phyloP scores from a whole-genome alignment of 2,888 invertebrate genomes.

The Leptinotarsa haldemani region DNA sequence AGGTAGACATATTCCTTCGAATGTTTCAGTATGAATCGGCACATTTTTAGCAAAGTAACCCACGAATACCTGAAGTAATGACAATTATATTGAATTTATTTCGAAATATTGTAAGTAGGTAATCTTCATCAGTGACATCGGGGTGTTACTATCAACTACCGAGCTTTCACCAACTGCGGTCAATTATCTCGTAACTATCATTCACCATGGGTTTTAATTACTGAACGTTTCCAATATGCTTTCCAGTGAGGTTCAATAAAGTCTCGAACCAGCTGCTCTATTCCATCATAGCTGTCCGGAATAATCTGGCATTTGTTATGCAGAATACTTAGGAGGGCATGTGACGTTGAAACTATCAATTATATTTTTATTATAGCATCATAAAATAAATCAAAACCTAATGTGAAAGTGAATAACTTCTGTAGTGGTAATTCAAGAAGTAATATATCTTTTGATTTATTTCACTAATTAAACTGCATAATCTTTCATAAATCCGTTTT shows the following conservation, averaged over 20 bases:
- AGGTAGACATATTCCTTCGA: no score
- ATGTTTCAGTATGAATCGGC: no score
- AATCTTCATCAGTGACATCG: no score
- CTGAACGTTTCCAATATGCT: no score
- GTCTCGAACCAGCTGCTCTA: background rate
- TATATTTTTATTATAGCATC: slow-evolving; percentile 31
- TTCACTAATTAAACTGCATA: slow-evolving; percentile 21
- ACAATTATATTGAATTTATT: no score
- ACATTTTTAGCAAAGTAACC: no score
- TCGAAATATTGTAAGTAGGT: no score
- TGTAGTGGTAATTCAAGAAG: slow-evolving; percentile 21
- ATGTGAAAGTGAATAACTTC: slow-evolving; percentile 35
- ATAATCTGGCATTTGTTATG: slow-evolving; percentile 11
- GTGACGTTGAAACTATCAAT: slow-evolving; percentile 23
- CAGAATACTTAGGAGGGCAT: slow-evolving; percentile 3
- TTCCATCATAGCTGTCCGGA: background rate
- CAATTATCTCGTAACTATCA: no score
- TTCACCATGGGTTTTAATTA: no score
- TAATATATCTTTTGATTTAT: slow-evolving; percentile 27
- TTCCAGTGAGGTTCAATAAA: background rate
- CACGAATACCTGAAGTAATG: no score
- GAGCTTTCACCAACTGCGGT: no score
- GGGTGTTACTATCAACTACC: no score
- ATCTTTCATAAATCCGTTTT: slow-evolving; percentile 9
- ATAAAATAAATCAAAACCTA: slow-evolving; percentile 36